These are phyloP conservation scores for Eulithis testata DNA, from an alignment of 2,888 invertebrate genomes.

Conservation along the genomic window DNA sequence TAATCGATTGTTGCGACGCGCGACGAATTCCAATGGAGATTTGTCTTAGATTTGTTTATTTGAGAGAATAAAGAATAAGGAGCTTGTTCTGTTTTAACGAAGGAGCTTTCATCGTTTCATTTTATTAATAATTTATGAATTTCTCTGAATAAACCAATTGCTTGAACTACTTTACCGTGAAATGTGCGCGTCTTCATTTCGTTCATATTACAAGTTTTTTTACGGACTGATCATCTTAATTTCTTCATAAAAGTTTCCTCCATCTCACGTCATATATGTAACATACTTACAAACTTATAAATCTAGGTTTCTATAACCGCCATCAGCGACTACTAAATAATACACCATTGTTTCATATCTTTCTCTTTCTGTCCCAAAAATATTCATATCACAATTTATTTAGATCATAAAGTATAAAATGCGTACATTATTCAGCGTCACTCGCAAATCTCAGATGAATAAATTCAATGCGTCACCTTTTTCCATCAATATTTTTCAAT, in stretches of 20 bases:
- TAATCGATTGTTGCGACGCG: constrained; percentile 39
- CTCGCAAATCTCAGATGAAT: constrained; percentile 20
- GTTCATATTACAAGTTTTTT: neutral
- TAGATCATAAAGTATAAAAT: constrained; percentile 1
- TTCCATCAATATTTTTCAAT: constrained; percentile 34
- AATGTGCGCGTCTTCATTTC: neutral
- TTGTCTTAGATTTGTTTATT: constrained; percentile 31
- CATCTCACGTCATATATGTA: too few relatives aligned
- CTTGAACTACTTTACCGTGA: neutral
- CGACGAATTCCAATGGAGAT: constrained; percentile 32
- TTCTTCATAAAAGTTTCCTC: too few relatives aligned
- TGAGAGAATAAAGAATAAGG: constrained; percentile 19
- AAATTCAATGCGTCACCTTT: constrained; percentile 20
- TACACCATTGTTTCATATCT: too few relatives aligned
- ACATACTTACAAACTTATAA: too few relatives aligned
- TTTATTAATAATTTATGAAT: constrained; percentile 13
- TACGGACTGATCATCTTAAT: too few relatives aligned
- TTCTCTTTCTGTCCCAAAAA: too few relatives aligned
- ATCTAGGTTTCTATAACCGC: too few relatives aligned
- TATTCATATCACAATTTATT: neutral
- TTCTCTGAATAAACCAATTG: constrained; percentile 2
- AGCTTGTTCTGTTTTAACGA: constrained; percentile 7
- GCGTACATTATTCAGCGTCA: constrained; percentile 27
- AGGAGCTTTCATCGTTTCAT: constrained; percentile 5
- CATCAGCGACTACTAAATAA: too few relatives aligned